Evolutionary conservation across 2,797 vertebrate genomes (phyloP), one percentile per base, ranked within the genome.

Genomic region (Acipenser transmontanus): DNA sequence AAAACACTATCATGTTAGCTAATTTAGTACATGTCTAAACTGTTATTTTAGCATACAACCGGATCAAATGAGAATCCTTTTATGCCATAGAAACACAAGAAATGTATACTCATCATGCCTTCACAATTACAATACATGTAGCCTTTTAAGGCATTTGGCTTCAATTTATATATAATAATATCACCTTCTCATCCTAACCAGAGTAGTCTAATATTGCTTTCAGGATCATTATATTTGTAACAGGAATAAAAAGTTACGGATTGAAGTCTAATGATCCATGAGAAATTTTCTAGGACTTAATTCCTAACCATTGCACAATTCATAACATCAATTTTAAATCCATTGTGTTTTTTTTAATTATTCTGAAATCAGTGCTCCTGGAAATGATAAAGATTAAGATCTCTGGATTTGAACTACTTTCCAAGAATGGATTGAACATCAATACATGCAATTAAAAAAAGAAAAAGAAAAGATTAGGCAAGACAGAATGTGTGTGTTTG

Each of bases 131-230:
- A 17, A 17, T 17, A 17, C 17, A 17, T 17, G 17, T 17, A 17
- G 17, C 17, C 17, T 17, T 17, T 17, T 17, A 17, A 17, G 17
- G 17, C 17, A 17, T 17, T 17, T 17, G 17, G 17, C 17, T 17
- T 17, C 17, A 17, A 17, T 17, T 17, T 17, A 17, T 17, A 17
- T 17, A 17, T 1, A 17, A 17, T 17, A 68, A 70, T 67, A 64
- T 72, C 70, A 63, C 68, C 71, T 63, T 66, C 47, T 64, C 56
- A 72, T 68, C 59, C 17, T 61, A 65, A 69, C 68, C 60, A 57
- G 62, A 66, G 61, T 52, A 52, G 71, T 72, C 71, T 71, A 67
- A 73, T 73, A 73, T 60, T 49, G 63, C 63, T 61, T 68, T 62
- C 50, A 61, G 63, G 70, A 63, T 57, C 67, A 67, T 73, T 75